Evolutionary conservation across 2,888 invertebrate species (phyloP).

Genomic region (Serrognathus titanus): DNA sequence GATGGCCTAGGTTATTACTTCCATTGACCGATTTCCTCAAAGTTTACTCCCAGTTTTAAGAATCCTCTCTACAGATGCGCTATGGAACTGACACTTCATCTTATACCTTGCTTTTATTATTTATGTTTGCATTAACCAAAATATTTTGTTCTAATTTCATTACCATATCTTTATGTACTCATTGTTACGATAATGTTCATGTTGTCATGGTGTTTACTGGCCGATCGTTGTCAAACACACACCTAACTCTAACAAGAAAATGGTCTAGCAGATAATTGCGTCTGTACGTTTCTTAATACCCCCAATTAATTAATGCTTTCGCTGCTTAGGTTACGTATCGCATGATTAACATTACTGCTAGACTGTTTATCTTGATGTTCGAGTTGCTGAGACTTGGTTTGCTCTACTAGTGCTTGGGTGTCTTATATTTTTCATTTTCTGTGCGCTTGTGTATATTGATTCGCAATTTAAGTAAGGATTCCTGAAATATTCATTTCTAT

Average conservation of each 20-base stretch:
- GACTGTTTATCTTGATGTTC: not conserved
- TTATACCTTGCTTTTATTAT: slow-evolving; percentile 6
- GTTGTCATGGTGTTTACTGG: not conserved
- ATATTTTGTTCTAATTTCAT: slow-evolving; percentile 2
- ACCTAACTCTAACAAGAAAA: not conserved
- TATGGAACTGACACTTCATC: slow-evolving; percentile 7
- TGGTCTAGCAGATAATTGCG: not conserved
- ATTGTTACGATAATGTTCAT: not conserved
- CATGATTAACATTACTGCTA: not conserved
- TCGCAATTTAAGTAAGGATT: not conserved
- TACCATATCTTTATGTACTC: slow-evolving; percentile 1
- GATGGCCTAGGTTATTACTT: slow-evolving; percentile 28
- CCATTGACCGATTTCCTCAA: slow-evolving; percentile 29
- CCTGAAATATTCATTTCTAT: not conserved
- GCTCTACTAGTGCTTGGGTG: not conserved
- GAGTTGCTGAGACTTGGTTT: slow-evolving; percentile 3
- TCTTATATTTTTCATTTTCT: not conserved
- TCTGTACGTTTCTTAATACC: not conserved
- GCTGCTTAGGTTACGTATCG: not conserved
- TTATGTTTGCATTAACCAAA: slow-evolving; percentile 12
- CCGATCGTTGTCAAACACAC: not conserved
- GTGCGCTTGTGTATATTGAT: not conserved
- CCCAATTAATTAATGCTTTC: not conserved
- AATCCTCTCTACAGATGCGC: slow-evolving; percentile 41
- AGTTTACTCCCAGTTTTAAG: slow-evolving; percentile 29